These are phyloP conservation scores for Grammomys dolichurus DNA, from an alignment of 2,113 vertebrate species.

Conservation along the genomic window DNA sequence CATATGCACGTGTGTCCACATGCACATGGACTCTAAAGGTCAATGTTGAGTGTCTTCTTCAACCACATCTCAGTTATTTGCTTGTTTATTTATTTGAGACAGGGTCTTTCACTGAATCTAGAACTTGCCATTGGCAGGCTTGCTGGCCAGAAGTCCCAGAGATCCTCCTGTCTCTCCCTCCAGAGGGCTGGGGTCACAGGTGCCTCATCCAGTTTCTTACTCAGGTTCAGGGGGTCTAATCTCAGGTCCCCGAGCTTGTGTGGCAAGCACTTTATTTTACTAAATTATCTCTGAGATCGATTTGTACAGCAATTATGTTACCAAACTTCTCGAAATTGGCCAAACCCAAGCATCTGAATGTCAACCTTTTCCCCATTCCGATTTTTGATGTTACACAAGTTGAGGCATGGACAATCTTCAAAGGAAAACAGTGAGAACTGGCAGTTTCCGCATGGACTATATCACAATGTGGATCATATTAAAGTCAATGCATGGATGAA, in stretches of 20 bases:
- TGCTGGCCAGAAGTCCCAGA: background rate
- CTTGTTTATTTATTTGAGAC: background rate
- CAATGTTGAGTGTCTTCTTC: background rate
- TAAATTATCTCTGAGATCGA: background rate
- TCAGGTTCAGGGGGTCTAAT: background rate
- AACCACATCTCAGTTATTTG: background rate
- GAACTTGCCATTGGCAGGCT: background rate
- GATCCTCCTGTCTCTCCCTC: background rate
- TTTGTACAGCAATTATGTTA: slow-evolving; percentile 28
- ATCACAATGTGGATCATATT: background rate
- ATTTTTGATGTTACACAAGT: slow-evolving; percentile 18
- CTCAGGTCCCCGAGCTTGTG: background rate
- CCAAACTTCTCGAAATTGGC: background rate
- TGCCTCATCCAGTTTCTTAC: background rate
- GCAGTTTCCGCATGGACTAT: background rate
- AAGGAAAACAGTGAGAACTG: background rate
- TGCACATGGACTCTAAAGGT: too few species aligned
- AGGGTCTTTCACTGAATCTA: background rate
- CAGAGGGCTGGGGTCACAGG: background rate
- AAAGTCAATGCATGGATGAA: background rate
- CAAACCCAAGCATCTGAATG: background rate
- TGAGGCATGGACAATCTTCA: background rate
- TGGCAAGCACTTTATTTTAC: background rate
- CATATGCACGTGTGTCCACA: background rate
- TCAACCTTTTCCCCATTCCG: background rate